Percentiles rank a stretch among this genome's conserved stretches.
Conservation (phyloP, 2,888 invertebrate genomes). For the Pseudolycoriella hygida region DNA sequence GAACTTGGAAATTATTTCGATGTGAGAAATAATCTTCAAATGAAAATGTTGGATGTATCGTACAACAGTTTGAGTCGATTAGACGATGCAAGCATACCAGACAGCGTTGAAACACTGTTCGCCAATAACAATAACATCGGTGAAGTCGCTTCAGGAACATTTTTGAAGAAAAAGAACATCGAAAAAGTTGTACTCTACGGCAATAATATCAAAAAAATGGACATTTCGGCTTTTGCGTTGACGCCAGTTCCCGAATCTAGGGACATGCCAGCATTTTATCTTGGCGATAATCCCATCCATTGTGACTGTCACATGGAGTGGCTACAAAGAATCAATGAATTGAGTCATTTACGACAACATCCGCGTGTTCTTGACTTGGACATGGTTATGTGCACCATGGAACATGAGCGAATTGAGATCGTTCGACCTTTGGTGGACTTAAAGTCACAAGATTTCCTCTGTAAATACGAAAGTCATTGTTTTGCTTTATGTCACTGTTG, state of each 20-base stretch:
- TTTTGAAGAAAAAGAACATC: constrained; percentile 47
- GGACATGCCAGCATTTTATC: constrained; percentile 60
- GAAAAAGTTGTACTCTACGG: constrained; percentile 60
- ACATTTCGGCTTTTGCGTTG: constrained; percentile 50
- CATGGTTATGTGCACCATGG: constrained; percentile 56
- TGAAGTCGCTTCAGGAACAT: constrained; percentile 51
- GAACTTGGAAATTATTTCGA: constrained; percentile 58
- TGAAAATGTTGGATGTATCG: constrained; percentile 62
- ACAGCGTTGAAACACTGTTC: constrained; percentile 51
- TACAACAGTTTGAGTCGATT: constrained; percentile 51
- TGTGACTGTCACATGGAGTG: constrained; percentile 83
- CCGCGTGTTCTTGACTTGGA: constrained; percentile 67
- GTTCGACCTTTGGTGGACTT: constrained; percentile 42
- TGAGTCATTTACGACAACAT: constrained; percentile 51
- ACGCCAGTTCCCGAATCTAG: constrained; percentile 26
- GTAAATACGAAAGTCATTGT: constrained; percentile 66
- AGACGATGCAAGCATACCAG: constrained; percentile 49
- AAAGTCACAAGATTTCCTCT: constrained; percentile 59
- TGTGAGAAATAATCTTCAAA: constrained; percentile 41
- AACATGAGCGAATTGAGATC: constrained; percentile 35
- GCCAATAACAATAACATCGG: constrained; percentile 58
- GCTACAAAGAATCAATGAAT: constrained; percentile 61
- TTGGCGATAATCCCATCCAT: constrained; percentile 65
- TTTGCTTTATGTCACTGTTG: constrained; percentile 78
- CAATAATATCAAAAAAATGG: constrained; percentile 53